These are phyloP conservation scores for Scolopax mira DNA, from an alignment of 2,113 vertebrate genomes.

Conservation along the genomic window DNA sequence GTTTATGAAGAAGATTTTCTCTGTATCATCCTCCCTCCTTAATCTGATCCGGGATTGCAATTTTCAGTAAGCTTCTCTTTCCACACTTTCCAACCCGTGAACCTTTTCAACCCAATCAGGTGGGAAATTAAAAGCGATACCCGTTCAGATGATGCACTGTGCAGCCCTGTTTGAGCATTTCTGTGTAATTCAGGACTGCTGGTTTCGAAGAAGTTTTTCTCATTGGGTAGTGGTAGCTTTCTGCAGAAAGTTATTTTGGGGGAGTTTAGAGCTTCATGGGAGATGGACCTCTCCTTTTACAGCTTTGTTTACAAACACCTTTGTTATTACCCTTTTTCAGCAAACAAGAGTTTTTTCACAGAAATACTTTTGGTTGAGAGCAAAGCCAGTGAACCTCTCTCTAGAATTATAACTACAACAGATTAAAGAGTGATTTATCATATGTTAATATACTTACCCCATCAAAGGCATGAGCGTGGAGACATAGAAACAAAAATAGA, in stretches of 20 bases:
- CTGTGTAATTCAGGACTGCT: background rate
- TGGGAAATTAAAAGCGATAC: slow-evolving; percentile 25
- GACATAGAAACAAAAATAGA: slow-evolving; percentile 25
- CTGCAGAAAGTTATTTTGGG: background rate
- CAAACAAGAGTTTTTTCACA: slow-evolving; percentile 26
- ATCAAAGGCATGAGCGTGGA: slow-evolving; percentile 28
- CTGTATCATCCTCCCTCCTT: background rate
- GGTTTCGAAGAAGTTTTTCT: background rate
- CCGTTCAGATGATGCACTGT: background rate
- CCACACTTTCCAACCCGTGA: background rate
- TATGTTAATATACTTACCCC: slow-evolving; percentile 29
- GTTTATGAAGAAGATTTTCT: background rate
- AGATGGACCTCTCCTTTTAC: background rate
- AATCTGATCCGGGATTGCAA: slow-evolving; percentile 25
- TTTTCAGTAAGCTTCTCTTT: slow-evolving; percentile 31
- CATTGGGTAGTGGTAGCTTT: background rate
- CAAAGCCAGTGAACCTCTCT: slow-evolving; percentile 18
- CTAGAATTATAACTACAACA: background rate
- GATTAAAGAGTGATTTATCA: slow-evolving; percentile 51
- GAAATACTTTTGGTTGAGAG: slow-evolving; percentile 15
- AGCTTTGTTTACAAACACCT: slow-evolving; percentile 48
- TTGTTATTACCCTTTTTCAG: slow-evolving; percentile 14
- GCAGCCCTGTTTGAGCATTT: background rate
- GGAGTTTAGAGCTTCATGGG: background rate
- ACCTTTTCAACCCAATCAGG: slow-evolving; percentile 19